Percentiles rank a stretch among this genome's conserved stretches.
These are phyloP conservation scores for Lycocorax pyrrhopterus DNA, from an alignment of 2,113 vertebrate species.

Conservation along the genomic window DNA sequence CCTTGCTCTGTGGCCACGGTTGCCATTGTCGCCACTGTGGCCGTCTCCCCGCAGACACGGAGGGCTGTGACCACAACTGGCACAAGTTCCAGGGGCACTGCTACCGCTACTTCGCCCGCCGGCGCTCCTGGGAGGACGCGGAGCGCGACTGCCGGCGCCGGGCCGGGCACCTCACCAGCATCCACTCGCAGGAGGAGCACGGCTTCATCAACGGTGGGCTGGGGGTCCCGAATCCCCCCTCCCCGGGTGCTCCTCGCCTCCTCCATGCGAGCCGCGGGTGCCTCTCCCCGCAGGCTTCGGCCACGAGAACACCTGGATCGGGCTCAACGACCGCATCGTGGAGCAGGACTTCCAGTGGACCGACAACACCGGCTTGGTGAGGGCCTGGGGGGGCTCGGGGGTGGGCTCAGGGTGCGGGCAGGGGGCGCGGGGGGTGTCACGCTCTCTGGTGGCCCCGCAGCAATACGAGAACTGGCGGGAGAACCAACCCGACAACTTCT, in stretches of 20 bases:
- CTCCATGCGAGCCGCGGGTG: not conserved
- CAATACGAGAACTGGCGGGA: slow-evolving; percentile 98
- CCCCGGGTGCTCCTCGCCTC: not conserved
- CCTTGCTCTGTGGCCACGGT: not conserved
- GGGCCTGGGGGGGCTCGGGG: not conserved
- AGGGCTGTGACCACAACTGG: slow-evolving; percentile 91
- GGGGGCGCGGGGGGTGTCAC: not conserved
- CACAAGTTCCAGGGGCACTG: slow-evolving; percentile 94
- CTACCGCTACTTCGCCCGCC: slow-evolving; percentile 86
- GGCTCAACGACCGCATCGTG: slow-evolving; percentile 93
- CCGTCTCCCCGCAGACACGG: slow-evolving; percentile 76
- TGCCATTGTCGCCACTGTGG: not conserved
- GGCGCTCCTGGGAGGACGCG: slow-evolving; percentile 93
- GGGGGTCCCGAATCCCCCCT: not conserved
- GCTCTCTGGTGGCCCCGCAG: slow-evolving; percentile 36
- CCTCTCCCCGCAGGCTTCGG: slow-evolving; percentile 77
- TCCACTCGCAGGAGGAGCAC: slow-evolving; percentile 86
- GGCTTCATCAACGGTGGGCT: slow-evolving; percentile 83
- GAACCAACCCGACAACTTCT: slow-evolving; percentile 97
- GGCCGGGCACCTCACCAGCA: slow-evolving; percentile 85
- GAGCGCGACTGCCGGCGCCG: slow-evolving; percentile 89
- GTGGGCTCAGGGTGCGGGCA: rapidly evolving
- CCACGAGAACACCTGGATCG: slow-evolving; percentile 95
- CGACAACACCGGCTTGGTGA: slow-evolving; percentile 89
- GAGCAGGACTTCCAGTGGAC: slow-evolving; percentile 98